phyloP scores from a whole-genome alignment of 2,797 vertebrate genomes.

The Falco naumanni region DNA sequence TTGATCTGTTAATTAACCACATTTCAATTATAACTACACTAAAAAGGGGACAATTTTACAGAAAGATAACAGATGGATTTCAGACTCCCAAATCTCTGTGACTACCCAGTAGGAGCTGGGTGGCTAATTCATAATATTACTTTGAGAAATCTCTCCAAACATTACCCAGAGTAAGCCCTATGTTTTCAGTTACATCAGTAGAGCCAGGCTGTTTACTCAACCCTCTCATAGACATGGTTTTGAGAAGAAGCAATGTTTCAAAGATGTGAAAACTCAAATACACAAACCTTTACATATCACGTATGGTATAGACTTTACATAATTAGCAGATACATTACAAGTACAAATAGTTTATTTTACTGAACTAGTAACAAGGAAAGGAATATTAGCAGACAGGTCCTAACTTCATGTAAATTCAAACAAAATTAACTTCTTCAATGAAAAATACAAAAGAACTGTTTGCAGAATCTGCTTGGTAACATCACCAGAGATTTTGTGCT shows the following conservation, averaged over 20 bases:
- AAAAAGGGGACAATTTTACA: neutral
- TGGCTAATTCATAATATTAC: neutral
- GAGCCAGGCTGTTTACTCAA: neutral
- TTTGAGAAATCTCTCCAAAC: neutral
- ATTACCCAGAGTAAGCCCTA: neutral
- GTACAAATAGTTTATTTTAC: neutral
- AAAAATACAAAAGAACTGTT: neutral
- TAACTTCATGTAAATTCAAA: neutral
- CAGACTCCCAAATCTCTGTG: neutral
- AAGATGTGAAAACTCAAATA: neutral
- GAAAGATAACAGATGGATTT: conserved; percentile 18
- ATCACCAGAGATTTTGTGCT: neutral
- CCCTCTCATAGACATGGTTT: neutral
- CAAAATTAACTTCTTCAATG: neutral
- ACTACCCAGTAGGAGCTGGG: neutral
- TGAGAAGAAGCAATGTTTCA: neutral
- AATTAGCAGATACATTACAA: neutral
- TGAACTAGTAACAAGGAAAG: neutral
- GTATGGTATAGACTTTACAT: neutral
- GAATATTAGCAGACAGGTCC: neutral
- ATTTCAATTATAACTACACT: neutral
- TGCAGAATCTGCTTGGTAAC: neutral
- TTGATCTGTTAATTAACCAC: neutral
- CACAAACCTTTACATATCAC: neutral
- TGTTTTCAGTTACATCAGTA: neutral